Base-by-base conservation (phyloP, 2,888 invertebrate species). In the Gerris lacustris region DNA sequence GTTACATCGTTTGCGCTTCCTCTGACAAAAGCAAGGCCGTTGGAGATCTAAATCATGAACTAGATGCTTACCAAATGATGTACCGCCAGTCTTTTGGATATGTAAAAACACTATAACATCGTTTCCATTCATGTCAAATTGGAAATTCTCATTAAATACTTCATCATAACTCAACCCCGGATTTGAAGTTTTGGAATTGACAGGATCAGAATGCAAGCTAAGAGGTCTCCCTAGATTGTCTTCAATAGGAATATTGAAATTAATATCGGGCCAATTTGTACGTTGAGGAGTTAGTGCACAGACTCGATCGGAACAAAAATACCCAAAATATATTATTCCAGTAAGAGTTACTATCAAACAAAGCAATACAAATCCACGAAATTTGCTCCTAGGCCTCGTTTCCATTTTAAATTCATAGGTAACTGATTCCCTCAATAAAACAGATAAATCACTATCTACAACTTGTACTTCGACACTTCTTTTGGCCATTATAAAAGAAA, bases 1-100 rank as follows among this genome's bases (percentile, higher is more conserved):
- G 82, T 91, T 92, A 82, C 93, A 95, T 75, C 93, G 87, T 82
- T 95, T 96, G 76, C 91, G 86, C 76, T 90, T 88, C 74, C 90
- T 86, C 79, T 92, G 92, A 83, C 97, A 98, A 79, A 91, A 89
- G 82, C 98, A 98, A 64, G 96, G 96, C 77, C 92, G 87, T 84
- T 94, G 88, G 73, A 92, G 83, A 82, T 96, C 94, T 79, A 98
- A 85, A 83, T 98, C 94, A 82, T 92, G 90, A 72, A 98, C 97
- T 77, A 99, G 86, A 83, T 97, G 96, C 79, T 92, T 90, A 70
- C 98, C 99, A 80, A 99, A 98, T 6, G 94, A 89, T 63, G 98
- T 98, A 45, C 99, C 99, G 70, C 98, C 98, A 69, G 98, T 99
- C 84, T 99, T 99, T 82, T 99, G 99, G 81, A 99, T 97, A 81